Conservation (phyloP, 1,140 invertebrate species). For the Bradysia coprophila region DNA sequence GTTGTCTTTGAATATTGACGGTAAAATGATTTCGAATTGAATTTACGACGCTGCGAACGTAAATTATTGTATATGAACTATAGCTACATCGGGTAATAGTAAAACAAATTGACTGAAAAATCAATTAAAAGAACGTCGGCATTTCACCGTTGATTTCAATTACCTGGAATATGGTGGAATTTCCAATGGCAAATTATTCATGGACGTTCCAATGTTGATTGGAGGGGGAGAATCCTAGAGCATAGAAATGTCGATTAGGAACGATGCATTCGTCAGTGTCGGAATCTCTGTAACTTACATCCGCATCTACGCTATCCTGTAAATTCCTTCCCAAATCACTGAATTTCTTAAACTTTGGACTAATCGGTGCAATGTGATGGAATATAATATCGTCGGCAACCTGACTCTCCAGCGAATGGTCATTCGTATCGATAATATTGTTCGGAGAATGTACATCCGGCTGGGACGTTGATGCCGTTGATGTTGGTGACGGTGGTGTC, state of each 20-base stretch:
- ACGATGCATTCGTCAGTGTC: too few species aligned
- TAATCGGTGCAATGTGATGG: constrained; percentile 4
- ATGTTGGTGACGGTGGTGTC: constrained; percentile 21
- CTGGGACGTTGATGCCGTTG: constrained; percentile 18
- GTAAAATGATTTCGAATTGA: too few species aligned
- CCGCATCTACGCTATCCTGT: constrained; percentile 15
- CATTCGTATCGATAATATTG: constrained; percentile 11
- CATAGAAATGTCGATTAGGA: too few species aligned
- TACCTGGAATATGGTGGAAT: constrained; percentile 4
- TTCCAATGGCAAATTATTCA: constrained; percentile 17
- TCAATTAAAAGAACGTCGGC: too few species aligned
- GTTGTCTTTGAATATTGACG: too few species aligned
- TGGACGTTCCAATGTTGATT: constrained; percentile 13
- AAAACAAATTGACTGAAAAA: too few species aligned
- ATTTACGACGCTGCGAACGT: too few species aligned
- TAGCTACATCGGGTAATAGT: too few species aligned
- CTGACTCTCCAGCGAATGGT: constrained; percentile 20
- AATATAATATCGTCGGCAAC: constrained; percentile 15
- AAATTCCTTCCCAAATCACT: constrained; percentile 10
- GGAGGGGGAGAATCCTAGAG: constrained; percentile 9
- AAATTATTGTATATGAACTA: too few species aligned
- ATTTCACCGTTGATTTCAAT: too few species aligned
- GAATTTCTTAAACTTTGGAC: constrained; percentile 2
- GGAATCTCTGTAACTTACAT: constrained; percentile 20
- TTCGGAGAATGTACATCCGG: constrained; percentile 12